Base-by-base conservation (phyloP, 2,888 invertebrate genomes). In the Pyrgus malvae region DNA sequence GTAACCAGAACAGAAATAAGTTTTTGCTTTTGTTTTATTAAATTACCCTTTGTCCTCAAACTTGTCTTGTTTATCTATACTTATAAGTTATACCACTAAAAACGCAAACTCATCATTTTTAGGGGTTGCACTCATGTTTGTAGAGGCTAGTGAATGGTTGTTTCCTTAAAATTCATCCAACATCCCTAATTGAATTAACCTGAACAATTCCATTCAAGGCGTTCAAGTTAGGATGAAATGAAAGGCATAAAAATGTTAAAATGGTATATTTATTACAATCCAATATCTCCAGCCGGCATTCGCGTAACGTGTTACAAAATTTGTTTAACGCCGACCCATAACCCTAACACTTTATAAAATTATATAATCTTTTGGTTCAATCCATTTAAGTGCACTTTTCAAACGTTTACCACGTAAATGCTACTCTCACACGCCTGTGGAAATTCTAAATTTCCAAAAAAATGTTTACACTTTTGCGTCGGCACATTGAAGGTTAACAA, bases 231-330 rank as follows among this genome's bases (percentile, higher is more conserved):
- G 27, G 8, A 27, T n/a, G 9, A 2, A 27, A 45, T 45, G 85
- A 83, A 83, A 76, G 66, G 68, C 53, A 56, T 31, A 59, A 37
- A 74, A 86, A 82, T 88, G 86, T 88, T 89, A 88, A 88, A 89
- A 87, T 88, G 89, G 88, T 89, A 88, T 89, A 89, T 89, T 89
- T 84, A 89, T 88, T 89, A 89, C 88, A 88, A 87, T 89, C 84
- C 80, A 84, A 86, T 83, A 86, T 82, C 69, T 81, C 74, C 75
- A 70, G 77, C 75, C 84, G 80, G 76, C 83, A 73, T 70, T 69
- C 69, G 66, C 70, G 78, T 78, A 77, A 79, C 78, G 67, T 75
- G 74, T 80, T 87, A 88, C 88, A 89, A 88, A 87, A 87, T 80
- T 83, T 81, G 74, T 82, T 75, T 80, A 69, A 69, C 78, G 78